Conservation (phyloP, 2,888 invertebrate genomes). For the Hedya salicella region DNA sequence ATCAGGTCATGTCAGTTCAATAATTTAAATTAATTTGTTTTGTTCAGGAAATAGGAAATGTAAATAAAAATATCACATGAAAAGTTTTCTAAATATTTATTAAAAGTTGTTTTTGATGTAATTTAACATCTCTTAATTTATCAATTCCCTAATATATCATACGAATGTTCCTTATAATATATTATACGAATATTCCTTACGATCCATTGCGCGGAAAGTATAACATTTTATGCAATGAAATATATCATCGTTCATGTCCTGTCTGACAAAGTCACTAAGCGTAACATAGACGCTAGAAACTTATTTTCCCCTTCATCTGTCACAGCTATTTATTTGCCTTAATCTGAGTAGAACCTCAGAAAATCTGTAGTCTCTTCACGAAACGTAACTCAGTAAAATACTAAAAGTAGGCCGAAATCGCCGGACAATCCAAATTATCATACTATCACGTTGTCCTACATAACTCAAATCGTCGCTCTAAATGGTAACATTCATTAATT, state of each 20-base stretch:
- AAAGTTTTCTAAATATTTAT: too few species aligned
- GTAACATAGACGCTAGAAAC: constrained; percentile 18
- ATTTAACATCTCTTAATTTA: too few species aligned
- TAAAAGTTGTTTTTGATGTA: too few species aligned
- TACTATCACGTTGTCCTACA: background rate
- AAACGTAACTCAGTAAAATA: background rate
- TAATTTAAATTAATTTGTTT: too few species aligned
- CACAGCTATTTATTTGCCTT: constrained; percentile 3
- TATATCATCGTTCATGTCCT: constrained; percentile 14
- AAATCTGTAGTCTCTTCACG: background rate
- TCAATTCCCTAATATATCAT: too few species aligned
- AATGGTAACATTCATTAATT: background rate
- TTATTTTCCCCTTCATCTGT: constrained; percentile 33
- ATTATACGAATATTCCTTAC: too few species aligned
- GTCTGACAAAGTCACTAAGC: constrained; percentile 13
- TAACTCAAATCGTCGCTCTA: background rate
- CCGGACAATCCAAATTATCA: background rate
- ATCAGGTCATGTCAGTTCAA: too few species aligned
- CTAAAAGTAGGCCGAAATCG: background rate
- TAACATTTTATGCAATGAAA: too few species aligned
- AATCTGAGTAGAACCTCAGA: constrained; percentile 6
- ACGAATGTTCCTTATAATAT: too few species aligned
- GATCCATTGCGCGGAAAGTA: too few species aligned
- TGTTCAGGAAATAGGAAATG: too few species aligned
- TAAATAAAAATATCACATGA: too few species aligned